Evolutionary conservation across 2,113 vertebrate species (phyloP), one percentile per base, ranked within the genome.

Genomic region (Boleophthalmus pectinirostris): DNA sequence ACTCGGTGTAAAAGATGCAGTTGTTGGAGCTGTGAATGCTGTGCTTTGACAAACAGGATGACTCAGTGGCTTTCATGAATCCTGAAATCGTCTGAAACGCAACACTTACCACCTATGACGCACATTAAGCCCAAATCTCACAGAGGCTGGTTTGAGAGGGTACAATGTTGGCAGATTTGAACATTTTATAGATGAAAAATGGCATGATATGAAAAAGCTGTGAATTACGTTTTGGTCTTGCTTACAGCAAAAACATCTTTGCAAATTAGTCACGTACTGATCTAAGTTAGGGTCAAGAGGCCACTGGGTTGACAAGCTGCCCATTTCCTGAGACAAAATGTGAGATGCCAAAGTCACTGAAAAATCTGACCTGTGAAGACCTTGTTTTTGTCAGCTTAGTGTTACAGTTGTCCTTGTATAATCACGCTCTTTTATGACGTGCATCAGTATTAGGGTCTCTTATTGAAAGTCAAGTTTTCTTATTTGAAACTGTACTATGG

Each of bases 21-120:
- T 87, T 89, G 68, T 90, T 83, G 51, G 54, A 61, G 77, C 68
- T 66, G 71, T 87, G 79, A 91, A 90, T 83, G 89, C 78, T 76
- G 58, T 81, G 81, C 82, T 89, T 86, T 87, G 82, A 90, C 72
- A 66, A 79, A 78, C 77, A 81, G 25, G 69, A 75, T 84, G 87
- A 84, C 80, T 86, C 75, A 51, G 25, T 63, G 23, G 81, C 81
- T 77, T 82, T 83, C 72, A 72, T 73, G 46, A 72, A 67, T 77
- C 56, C 73, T 66, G 73, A 77, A 82, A 66, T 75, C 23, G 7
- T 51, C 57, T 54, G 58, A 78, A 84, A 78, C 49, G 66, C 21
- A 79, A 66, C 71, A 77, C 68, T 60, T 11, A 7, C 72, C 35
- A 45, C 60, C 68, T 78, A 33, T 53, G 54, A 60, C 68, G 78